Evolutionary conservation across 1,140 invertebrate species (phyloP).

Genomic region (Danaus plexippus): DNA sequence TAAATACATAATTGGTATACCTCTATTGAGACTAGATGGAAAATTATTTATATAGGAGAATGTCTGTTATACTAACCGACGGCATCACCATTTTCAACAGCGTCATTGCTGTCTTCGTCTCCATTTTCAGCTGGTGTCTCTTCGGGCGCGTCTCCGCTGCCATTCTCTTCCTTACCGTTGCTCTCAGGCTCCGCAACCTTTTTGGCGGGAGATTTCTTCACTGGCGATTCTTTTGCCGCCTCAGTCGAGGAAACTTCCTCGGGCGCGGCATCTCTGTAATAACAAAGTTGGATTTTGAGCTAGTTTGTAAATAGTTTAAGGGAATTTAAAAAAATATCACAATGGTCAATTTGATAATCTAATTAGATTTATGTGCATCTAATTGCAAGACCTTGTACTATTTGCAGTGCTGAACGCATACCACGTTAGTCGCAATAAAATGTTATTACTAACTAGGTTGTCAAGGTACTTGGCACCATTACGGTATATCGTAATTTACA

Average conservation of each 20-base stretch:
- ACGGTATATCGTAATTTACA: constrained; percentile 6
- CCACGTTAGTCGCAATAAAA: constrained; percentile 18
- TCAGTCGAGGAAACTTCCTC: constrained; percentile 61
- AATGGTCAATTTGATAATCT: no score
- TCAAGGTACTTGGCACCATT: constrained; percentile 7
- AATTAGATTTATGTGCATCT: not conserved
- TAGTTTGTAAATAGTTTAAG: not conserved
- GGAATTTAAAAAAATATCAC: no score
- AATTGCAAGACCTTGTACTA: constrained; percentile 5
- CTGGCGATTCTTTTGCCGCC: constrained; percentile 58
- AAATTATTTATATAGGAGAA: not conserved
- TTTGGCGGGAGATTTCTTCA: constrained; percentile 66
- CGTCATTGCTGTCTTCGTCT: constrained; percentile 73
- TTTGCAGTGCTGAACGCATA: not conserved
- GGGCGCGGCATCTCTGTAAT: constrained; percentile 53
- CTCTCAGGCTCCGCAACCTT: constrained; percentile 68
- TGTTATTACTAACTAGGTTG: constrained; percentile 6
- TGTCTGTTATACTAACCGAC: constrained; percentile 54
- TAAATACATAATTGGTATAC: not conserved
- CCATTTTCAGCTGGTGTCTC: constrained; percentile 69
- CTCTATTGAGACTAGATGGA: not conserved
- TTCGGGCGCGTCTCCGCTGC: constrained; percentile 55
- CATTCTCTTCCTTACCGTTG: constrained; percentile 73
- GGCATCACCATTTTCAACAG: constrained; percentile 75
- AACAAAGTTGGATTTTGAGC: constrained; percentile 6